Conservation (phyloP, 2,113 vertebrate species). For the Microcebus murinus region DNA sequence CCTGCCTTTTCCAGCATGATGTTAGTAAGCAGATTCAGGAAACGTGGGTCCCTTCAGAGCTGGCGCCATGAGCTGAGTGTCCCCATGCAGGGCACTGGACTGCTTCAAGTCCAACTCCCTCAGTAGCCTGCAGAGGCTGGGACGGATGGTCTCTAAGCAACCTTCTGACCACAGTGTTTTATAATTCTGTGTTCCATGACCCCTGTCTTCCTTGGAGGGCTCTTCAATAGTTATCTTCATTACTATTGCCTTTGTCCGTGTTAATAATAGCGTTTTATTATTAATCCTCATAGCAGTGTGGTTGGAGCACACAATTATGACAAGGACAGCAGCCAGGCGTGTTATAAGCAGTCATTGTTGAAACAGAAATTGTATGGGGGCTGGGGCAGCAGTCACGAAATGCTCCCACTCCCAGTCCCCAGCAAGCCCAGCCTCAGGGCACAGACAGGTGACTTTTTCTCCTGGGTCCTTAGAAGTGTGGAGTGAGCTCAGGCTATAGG, state of each 20-base stretch:
- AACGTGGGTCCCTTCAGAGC: not conserved
- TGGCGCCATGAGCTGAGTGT: not conserved
- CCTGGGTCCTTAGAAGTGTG: not conserved
- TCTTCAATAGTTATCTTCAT: slow-evolving; percentile 53
- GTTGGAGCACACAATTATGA: not conserved
- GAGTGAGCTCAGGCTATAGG: not conserved
- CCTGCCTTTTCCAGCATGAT: not conserved
- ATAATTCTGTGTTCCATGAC: slow-evolving; percentile 56
- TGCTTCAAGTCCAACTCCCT: not conserved
- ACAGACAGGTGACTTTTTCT: not conserved
- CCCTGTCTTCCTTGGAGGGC: slow-evolving; percentile 26
- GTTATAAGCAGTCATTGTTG: not conserved
- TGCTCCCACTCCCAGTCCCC: accelerated
- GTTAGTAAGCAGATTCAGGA: not conserved
- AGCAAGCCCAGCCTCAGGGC: not conserved
- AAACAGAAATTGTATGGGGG: not conserved
- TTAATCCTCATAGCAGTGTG: not conserved
- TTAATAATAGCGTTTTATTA: slow-evolving; percentile 54
- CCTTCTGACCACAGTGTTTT: not conserved
- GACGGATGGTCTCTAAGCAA: not conserved
- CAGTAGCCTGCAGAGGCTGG: not conserved
- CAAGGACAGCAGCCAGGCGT: not conserved
- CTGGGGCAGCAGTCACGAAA: not conserved
- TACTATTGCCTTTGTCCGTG: slow-evolving; percentile 28
- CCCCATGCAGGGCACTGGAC: not conserved